These are phyloP conservation scores for Adelphocoris suturalis DNA, from an alignment of 2,888 invertebrate species.

Conservation along the genomic window DNA sequence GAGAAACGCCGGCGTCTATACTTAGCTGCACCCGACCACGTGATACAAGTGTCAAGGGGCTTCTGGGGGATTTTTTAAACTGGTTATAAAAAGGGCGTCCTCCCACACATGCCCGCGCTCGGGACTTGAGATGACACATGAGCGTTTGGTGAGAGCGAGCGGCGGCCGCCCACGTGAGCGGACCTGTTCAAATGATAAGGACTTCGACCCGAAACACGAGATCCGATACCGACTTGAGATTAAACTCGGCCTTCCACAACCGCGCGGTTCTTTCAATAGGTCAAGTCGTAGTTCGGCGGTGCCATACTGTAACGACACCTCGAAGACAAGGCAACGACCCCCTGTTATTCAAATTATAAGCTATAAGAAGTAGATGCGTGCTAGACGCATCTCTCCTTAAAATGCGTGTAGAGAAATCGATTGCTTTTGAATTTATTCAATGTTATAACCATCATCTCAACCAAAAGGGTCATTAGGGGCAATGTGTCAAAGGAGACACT, in stretches of 20 bases:
- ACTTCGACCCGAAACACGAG: not conserved
- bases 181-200: not conserved
- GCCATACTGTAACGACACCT: no score
- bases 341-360: no score
- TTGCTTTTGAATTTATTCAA: no score
- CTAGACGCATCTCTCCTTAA: no score
- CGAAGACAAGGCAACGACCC: no score
- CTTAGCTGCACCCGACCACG: conserved; percentile 22
- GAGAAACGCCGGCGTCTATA: conserved; percentile 22
- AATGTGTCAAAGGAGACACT: no score
- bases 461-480: no score
- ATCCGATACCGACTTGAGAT: not conserved
- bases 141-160: not conserved
- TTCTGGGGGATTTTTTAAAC: conserved; percentile 42
- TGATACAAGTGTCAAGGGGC: conserved; percentile 39
- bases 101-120: not conserved
- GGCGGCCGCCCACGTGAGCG: not conserved
- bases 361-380: no score
- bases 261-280: not conserved
- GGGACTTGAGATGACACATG: not conserved
- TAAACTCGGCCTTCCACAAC: not conserved
- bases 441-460: no score
- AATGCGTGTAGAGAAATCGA: no score
- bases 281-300: no score
- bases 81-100: conserved; percentile 13